Percentiles rank a stretch among this genome's conserved stretches.
phyloP scores from a whole-genome alignment of 2,888 invertebrate genomes.

The Stenchaetothrips biformis region DNA sequence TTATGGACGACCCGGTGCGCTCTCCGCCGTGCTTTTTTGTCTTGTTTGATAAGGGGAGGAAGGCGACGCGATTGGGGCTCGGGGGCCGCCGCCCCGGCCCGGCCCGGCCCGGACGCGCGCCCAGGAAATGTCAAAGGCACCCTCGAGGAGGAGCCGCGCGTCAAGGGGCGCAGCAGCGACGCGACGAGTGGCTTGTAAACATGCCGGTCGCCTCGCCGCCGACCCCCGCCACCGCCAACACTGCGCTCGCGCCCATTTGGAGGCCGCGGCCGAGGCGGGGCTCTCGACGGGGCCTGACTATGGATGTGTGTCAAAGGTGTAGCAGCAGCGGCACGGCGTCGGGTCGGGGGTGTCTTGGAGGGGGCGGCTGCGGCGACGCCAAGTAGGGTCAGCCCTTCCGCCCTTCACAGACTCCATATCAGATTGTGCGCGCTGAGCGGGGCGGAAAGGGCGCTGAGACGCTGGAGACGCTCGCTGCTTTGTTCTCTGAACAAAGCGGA shows the following conservation, averaged over 20 bases:
- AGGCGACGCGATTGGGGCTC: too few relatives aligned
- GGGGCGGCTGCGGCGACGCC: not conserved
- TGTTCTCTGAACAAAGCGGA: not conserved
- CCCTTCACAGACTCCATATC: constrained; percentile 20
- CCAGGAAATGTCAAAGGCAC: not conserved
- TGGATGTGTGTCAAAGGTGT: too few relatives aligned
- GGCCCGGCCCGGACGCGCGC: not conserved
- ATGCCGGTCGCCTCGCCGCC: not conserved
- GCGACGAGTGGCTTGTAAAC: constrained; percentile 1
- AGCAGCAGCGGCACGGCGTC: too few relatives aligned
- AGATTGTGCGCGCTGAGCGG: not conserved
- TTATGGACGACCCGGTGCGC: too few relatives aligned
- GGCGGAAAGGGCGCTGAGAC: not conserved
- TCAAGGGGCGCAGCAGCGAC: not conserved
- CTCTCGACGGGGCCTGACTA: too few relatives aligned
- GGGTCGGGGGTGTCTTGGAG: too few relatives aligned
- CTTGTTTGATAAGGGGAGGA: too few relatives aligned
- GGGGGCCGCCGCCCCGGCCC: not conserved
- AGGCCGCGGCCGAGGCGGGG: too few relatives aligned
- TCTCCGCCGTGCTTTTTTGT: too few relatives aligned
- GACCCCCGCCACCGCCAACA: too few relatives aligned
- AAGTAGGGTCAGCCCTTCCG: not conserved
- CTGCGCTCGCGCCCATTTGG: too few relatives aligned
- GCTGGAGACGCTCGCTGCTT: not conserved
- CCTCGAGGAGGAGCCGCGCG: not conserved